Evolutionary conservation across 2,797 vertebrate genomes (phyloP).

Genomic region (Pterois miles): DNA sequence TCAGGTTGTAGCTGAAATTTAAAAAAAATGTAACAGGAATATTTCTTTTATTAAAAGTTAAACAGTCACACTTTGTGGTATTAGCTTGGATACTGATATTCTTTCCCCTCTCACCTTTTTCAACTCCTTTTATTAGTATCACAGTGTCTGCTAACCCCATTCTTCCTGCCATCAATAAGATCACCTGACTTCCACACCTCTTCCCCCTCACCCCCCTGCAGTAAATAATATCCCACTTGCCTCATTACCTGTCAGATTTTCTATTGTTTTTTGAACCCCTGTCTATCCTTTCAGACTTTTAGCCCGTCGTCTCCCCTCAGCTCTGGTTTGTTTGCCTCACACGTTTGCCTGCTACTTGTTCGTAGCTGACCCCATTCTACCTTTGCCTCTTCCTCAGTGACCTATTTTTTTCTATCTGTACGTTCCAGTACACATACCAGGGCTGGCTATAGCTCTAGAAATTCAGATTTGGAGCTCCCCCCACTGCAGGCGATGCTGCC

Average conservation of each 20-base stretch:
- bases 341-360: too few species aligned
- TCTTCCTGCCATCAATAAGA: not conserved
- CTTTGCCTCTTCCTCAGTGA: not conserved
- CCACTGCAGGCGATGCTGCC: too few species aligned
- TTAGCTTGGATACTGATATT: not conserved
- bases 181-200: not conserved
- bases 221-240: not conserved
- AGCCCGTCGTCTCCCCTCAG: not conserved
- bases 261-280: not conserved
- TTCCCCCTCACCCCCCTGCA: not conserved
- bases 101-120: not conserved
- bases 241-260: not conserved
- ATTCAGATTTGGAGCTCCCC: too few species aligned
- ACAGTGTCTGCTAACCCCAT: not conserved
- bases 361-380: not conserved
- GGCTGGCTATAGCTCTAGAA: too few species aligned
- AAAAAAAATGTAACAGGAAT: too few species aligned
- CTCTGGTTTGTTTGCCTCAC: not conserved
- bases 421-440: too few species aligned
- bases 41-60: not conserved
- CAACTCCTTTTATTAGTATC: not conserved
- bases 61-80: too few species aligned
- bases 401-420: not conserved
- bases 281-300: not conserved
- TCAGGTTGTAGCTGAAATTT: not conserved